Evolutionary conservation across 2,113 vertebrate species (phyloP).

Genomic region (Rhabdomys dilectus): DNA sequence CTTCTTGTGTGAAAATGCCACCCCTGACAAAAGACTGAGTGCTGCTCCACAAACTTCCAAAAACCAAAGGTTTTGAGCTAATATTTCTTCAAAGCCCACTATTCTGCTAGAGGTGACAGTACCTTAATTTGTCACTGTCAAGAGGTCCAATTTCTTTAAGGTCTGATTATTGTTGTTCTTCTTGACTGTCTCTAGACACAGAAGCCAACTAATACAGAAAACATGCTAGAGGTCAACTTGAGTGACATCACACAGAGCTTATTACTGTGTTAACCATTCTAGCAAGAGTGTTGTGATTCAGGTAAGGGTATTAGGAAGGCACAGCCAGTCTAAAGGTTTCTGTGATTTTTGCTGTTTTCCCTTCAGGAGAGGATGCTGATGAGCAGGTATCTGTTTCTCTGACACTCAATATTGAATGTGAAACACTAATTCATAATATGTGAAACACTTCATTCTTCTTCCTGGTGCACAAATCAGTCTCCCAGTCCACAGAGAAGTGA

Average conservation of each 20-base stretch:
- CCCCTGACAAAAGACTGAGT: constrained; percentile 11
- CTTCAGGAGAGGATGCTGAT: constrained; percentile 47
- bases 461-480: constrained; percentile 66
- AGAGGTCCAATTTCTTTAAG: constrained; percentile 66
- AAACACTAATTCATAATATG: constrained; percentile 71
- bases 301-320: constrained; percentile 46
- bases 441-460: constrained; percentile 77
- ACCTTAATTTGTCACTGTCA: constrained; percentile 77
- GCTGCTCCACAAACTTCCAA: constrained; percentile 52
- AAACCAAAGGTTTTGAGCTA: constrained; percentile 65
- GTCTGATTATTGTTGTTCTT: constrained; percentile 65
- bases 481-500: constrained; percentile 51
- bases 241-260: constrained; percentile 56
- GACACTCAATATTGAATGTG: constrained; percentile 61
- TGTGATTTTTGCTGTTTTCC: constrained; percentile 56
- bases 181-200: constrained; percentile 35
- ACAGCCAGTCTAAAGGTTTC: constrained; percentile 47
- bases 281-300: constrained; percentile 61
- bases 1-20: constrained; percentile 39
- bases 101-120: constrained; percentile 63
- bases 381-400: constrained; percentile 62
- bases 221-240: constrained; percentile 65
- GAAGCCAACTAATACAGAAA: constrained; percentile 69
- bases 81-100: constrained; percentile 66
- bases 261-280: constrained; percentile 69